Percentiles rank a stretch among this genome's conserved stretches.
phyloP scores from a whole-genome alignment of 1,140 invertebrate genomes.

The Dendroctonus ponderosae region DNA sequence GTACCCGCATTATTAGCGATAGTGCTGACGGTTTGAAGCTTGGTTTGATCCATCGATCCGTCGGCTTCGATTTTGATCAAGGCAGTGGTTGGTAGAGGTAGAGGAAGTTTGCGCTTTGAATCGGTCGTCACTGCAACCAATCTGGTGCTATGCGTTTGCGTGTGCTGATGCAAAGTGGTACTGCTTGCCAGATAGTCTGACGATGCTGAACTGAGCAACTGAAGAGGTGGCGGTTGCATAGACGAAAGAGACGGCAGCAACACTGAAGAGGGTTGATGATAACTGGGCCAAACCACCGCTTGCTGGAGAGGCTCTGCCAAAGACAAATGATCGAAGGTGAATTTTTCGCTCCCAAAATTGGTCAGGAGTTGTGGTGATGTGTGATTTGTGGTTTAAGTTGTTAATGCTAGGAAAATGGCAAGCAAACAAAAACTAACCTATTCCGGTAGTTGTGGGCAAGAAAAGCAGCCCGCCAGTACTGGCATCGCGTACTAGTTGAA shows the following conservation, averaged over 20 bases:
- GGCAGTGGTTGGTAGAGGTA: conserved; percentile 58
- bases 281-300: conserved; percentile 70
- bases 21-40: conserved; percentile 58
- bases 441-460: conserved; percentile 64
- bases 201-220: conserved; percentile 60
- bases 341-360: too few species aligned
- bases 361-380: too few species aligned
- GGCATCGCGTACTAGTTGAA: conserved; percentile 80
- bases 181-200: conserved; percentile 53
- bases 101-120: conserved; percentile 60
- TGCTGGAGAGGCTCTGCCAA: conserved; percentile 70
- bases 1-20: conserved; percentile 54
- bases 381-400: neutral
- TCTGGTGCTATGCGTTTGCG: conserved; percentile 60
- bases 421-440: conserved; percentile 54
- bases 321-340: conserved; percentile 4
- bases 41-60: conserved; percentile 55
- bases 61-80: conserved; percentile 69
- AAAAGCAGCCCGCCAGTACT: conserved; percentile 76
- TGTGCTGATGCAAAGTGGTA: conserved; percentile 58
- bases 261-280: conserved; percentile 60
- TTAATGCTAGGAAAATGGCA: neutral
- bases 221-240: conserved; percentile 61
- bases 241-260: conserved; percentile 54
- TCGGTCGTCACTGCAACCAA: conserved; percentile 59